A percentile compares a stretch with the other conserved stretches of the same genome.
These are phyloP conservation scores for Tetropium fuscum DNA, from an alignment of 2,888 invertebrate species.

Conservation along the genomic window DNA sequence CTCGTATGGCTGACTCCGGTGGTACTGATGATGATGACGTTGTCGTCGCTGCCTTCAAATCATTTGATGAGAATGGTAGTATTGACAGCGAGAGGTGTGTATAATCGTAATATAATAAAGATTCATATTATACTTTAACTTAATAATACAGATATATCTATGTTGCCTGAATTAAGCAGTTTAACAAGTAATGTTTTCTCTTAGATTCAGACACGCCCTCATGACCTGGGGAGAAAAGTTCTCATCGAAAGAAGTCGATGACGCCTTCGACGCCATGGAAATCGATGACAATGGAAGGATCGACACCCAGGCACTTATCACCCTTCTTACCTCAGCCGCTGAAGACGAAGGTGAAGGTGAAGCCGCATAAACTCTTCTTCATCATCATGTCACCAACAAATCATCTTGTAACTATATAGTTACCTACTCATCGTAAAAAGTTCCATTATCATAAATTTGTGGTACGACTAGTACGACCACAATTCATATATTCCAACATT, in stretches of 20 bases:
- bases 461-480: not conserved
- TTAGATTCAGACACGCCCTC: constrained; percentile 86
- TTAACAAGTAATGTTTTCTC: too few species aligned
- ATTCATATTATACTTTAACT: too few species aligned
- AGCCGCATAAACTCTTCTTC: constrained; percentile 60
- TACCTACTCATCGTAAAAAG: constrained; percentile 26
- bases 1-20: constrained; percentile 91
- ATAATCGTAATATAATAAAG: constrained; percentile 22
- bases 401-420: constrained; percentile 35
- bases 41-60: constrained; percentile 91
- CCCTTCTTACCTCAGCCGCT: constrained; percentile 89
- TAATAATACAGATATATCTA: too few species aligned
- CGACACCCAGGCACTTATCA: constrained; percentile 88
- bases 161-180: too few species aligned
- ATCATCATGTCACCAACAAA: constrained; percentile 34
- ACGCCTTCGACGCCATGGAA: constrained; percentile 93
- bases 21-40: constrained; percentile 91
- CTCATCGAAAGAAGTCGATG: constrained; percentile 88
- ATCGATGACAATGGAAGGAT: constrained; percentile 93
- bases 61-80: constrained; percentile 90
- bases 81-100: constrained; percentile 86
- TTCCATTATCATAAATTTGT: constrained; percentile 18
- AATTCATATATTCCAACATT: constrained; percentile 14
- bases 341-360: constrained; percentile 80
- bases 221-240: constrained; percentile 96